phyloP scores from a whole-genome alignment of 2,888 invertebrate species.

The Tachina lurida region DNA sequence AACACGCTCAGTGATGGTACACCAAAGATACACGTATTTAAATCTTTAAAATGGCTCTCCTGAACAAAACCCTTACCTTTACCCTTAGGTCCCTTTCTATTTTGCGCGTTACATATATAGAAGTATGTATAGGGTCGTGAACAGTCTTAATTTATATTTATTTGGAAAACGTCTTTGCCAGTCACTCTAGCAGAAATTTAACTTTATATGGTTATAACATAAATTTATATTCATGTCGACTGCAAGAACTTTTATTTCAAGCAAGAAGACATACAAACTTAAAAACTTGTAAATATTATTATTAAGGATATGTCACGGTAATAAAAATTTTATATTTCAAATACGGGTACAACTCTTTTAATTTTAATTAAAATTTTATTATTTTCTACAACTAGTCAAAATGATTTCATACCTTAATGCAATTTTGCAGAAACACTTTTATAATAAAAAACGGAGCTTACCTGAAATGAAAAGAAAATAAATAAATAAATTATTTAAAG shows the following conservation, averaged over 20 bases:
- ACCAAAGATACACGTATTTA: too few relatives aligned
- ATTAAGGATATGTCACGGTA: not conserved
- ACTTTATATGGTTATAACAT: too few relatives aligned
- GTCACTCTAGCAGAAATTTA: not conserved
- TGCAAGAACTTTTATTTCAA: too few relatives aligned
- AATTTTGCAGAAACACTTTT: constrained; percentile 10
- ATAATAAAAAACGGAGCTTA: constrained; percentile 28
- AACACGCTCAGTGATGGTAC: too few relatives aligned
- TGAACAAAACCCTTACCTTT: too few relatives aligned
- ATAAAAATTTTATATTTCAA: not conserved
- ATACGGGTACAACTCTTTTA: not conserved
- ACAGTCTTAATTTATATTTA: constrained; percentile 14
- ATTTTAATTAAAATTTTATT: not conserved
- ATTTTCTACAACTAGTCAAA: not conserved
- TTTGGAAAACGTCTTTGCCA: not conserved
- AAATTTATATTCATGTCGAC: too few relatives aligned
- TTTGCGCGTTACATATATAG: too few relatives aligned
- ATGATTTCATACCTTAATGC: constrained; percentile 45
- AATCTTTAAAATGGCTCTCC: too few relatives aligned
- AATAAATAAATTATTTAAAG: constrained; percentile 25
- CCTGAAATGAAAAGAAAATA: constrained; percentile 43
- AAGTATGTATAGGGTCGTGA: too few relatives aligned
- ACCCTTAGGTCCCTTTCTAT: too few relatives aligned
- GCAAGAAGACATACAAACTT: too few relatives aligned
- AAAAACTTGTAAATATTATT: too few relatives aligned